Base-by-base conservation (phyloP, 2,797 vertebrate genomes). In the Hypotaenidia philippensis region DNA sequence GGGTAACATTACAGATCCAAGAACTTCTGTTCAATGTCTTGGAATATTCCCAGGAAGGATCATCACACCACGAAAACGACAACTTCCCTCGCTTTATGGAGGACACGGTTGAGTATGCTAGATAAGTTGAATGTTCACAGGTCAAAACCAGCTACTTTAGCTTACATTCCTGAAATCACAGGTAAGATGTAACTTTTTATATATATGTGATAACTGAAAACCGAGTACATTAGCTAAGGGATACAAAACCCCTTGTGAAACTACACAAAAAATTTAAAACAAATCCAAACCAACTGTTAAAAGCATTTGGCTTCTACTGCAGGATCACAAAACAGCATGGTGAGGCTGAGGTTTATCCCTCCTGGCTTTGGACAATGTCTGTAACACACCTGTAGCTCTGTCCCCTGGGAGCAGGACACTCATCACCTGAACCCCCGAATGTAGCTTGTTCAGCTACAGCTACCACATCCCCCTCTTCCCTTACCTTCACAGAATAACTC, bases 311-410 rank as follows among this genome's bases (percentile, higher is more conserved):
- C 13, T 55, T 23, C 50, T 18, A 55, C 10, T 45, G 32, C 78
- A 65, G 15, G 40, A 80, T 15, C 36, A 57, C 22, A 50, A 82
- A 77, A 57, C 0, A 4, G 18, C 17, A 23, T 3, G 5, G 41
- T 0, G 1, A 59, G 71, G 75, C 16, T 31, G 56, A 71, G 25
- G 32, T 60, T 83, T 53, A 20, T 12, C n/a, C 6, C 19, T 41
- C 34, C 27, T 61, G 38, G 17, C 34, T 57, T 38, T 45, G 72
- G 50, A 32, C 9, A 36, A 20, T 0, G 0, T 9, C 32, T 0
- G 1, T 17, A 41, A 56, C 44, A n/a, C 68, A 60, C 52, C 31
- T 61, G 53, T 11, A 83, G 52, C 61, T 83, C 72, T 50, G 69
- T 47, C 25, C 55, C 64, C 41, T 44, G 59, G 36, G 70, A 84